A percentile compares a stretch with the other conserved stretches of the same genome.
Conservation (phyloP, 2,113 vertebrate genomes). For the Theristicus caerulescens region DNA sequence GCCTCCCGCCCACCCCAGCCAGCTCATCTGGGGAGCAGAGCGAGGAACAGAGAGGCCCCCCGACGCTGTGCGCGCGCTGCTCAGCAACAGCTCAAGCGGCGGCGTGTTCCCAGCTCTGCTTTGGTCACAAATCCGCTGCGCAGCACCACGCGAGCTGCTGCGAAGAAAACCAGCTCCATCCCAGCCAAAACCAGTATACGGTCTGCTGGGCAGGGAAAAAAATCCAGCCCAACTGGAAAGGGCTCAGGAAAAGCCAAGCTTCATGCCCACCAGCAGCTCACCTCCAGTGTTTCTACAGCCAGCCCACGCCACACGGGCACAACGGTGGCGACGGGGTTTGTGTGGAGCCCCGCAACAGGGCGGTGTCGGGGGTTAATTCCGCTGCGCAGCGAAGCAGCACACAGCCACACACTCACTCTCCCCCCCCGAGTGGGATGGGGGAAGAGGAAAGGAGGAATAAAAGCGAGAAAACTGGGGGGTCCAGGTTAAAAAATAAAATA, state of each 20-base stretch:
- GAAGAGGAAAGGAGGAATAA: background rate
- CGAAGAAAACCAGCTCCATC: background rate
- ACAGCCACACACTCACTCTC: fast-evolving
- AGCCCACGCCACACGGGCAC: fast-evolving
- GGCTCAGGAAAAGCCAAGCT: background rate
- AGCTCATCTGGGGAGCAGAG: background rate
- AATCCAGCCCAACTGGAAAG: background rate
- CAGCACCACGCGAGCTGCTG: background rate
- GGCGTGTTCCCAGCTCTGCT: background rate
- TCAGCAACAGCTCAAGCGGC: background rate
- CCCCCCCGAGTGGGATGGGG: no score
- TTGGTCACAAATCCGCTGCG: background rate
- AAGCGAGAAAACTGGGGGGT: background rate
- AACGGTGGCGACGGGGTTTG: fast-evolving
- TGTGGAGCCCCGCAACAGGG: fast-evolving
- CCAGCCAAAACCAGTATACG: background rate
- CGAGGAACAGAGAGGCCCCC: background rate
- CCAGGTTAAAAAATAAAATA: background rate
- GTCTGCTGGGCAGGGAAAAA: background rate
- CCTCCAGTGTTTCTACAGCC: no score
- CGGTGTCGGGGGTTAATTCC: background rate
- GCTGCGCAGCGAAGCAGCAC: background rate
- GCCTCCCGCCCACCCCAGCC: background rate
- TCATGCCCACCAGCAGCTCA: background rate
- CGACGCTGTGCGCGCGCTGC: fast-evolving